phyloP scores from a whole-genome alignment of 2,797 vertebrate species.

The Synanceia verrucosa region DNA sequence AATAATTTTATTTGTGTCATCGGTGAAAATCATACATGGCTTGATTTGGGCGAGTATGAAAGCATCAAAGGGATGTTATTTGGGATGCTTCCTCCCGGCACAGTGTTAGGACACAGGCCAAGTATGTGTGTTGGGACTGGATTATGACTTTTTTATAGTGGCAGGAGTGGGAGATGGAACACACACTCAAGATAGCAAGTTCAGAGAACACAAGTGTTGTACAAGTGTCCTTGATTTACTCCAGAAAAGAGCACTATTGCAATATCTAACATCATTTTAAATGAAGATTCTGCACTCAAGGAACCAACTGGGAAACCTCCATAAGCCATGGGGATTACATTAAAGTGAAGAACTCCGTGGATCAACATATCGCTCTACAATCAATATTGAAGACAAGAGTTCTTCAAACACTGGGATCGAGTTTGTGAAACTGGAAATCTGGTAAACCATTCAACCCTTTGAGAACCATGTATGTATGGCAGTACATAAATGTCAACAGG shows the following conservation, averaged over 20 bases:
- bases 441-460: neutral
- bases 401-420: neutral
- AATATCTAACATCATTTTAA: neutral
- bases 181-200: slow-evolving; percentile 42
- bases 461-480: neutral
- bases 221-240: slow-evolving; percentile 28
- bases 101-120: slow-evolving; percentile 49
- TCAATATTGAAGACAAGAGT: neutral
- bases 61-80: slow-evolving; percentile 54
- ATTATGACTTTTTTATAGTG: slow-evolving; percentile 40
- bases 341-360: neutral
- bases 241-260: neutral
- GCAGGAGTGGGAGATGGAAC: slow-evolving; percentile 30
- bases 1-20: slow-evolving; percentile 38
- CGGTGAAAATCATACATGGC: slow-evolving; percentile 17
- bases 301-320: neutral
- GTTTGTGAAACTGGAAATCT: neutral
- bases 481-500: neutral
- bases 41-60: slow-evolving; percentile 51
- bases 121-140: slow-evolving; percentile 39
- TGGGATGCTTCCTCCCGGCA: slow-evolving; percentile 50
- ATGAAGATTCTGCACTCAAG: slow-evolving; percentile 2
- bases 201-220: slow-evolving; percentile 29
- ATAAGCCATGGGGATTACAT: neutral
- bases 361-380: neutral